Conservation (phyloP, 2,888 invertebrate genomes). For the Autographa gamma region DNA sequence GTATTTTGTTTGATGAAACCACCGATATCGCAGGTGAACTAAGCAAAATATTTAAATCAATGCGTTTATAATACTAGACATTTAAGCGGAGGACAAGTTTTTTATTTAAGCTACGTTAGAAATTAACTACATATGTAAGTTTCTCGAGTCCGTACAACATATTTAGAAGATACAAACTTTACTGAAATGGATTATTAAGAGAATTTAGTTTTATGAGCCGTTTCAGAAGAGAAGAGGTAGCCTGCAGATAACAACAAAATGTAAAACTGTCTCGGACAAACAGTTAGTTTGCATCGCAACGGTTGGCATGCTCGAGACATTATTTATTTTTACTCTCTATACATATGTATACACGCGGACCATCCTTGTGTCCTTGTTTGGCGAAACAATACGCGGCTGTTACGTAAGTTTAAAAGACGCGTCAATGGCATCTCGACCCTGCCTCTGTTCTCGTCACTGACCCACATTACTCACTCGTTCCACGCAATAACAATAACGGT, state of each 20-base stretch:
- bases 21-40: slow-evolving; percentile 40
- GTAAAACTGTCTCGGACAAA: slow-evolving; percentile 21
- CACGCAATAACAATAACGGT: slow-evolving; percentile 82
- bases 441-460: slow-evolving; percentile 86
- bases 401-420: slow-evolving; percentile 80
- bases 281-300: slow-evolving; percentile 48
- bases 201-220: slow-evolving; percentile 20
- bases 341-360: slow-evolving; percentile 55
- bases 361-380: slow-evolving; percentile 75
- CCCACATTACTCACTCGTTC: slow-evolving; percentile 83
- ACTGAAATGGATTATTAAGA: slow-evolving; percentile 3
- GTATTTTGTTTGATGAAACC: slow-evolving; percentile 57
- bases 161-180: not conserved
- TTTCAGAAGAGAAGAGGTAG: slow-evolving; percentile 1
- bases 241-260: slow-evolving; percentile 22
- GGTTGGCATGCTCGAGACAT: slow-evolving; percentile 46
- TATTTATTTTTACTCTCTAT: slow-evolving; percentile 55
- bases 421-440: slow-evolving; percentile 88
- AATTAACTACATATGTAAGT: not conserved
- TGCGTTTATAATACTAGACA: not conserved
- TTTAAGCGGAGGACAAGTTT: not conserved
- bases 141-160: too few species aligned
- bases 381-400: slow-evolving; percentile 79
- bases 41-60: slow-evolving; percentile 32
- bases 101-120: not conserved